Evolutionary conservation across 2,888 invertebrate species (phyloP), one percentile per base, ranked within the genome.

Genomic region (Dione juno): DNA sequence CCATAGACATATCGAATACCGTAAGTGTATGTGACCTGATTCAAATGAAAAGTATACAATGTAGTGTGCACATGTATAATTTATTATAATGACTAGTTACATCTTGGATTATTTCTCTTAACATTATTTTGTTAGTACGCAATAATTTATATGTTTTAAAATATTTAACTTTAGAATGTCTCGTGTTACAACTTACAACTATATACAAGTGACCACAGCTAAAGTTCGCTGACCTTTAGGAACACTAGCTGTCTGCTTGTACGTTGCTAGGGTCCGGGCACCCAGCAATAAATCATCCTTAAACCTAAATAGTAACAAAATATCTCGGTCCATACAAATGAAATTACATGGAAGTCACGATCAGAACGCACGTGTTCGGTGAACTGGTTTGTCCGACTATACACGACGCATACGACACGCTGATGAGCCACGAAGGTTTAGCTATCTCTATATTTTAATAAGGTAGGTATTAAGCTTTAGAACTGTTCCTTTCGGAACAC

Each of bases 301-400:
- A n/a, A 41, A 53, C 64, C 65, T 66, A 67, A 72, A 70, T 59
- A 69, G 66, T 69, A 74, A 73, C 70, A 74, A 70, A 65, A 65
- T 68, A 71, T 69, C 71, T 73, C 54, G 66, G 54, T 35, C 52
- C 68, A 71, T 75, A 76, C 71, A 72, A 76, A 76, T 74, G 76
- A 70, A 75, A 79, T 77, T 78, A 78, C 78, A 78, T 81, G 78
- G 79, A 73, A 85, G 87, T 86, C 89, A 90, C 89, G 88, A 88
- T 78, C 80, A 77, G 73, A 78, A 80, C 80, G 82, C 89, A 89
- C 88, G 89, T 88, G 89, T 68, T 72, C 16, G 43, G n/a, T 52
- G 67, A 57, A 74, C 74, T 67, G 74, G 74, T 74, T 72, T 72
- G 67, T 66, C 74, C 67, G 59, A 50, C 67, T 67, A 48, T 67